phyloP scores from a whole-genome alignment of 1,140 invertebrate species.

The Drosophila arawakana region DNA sequence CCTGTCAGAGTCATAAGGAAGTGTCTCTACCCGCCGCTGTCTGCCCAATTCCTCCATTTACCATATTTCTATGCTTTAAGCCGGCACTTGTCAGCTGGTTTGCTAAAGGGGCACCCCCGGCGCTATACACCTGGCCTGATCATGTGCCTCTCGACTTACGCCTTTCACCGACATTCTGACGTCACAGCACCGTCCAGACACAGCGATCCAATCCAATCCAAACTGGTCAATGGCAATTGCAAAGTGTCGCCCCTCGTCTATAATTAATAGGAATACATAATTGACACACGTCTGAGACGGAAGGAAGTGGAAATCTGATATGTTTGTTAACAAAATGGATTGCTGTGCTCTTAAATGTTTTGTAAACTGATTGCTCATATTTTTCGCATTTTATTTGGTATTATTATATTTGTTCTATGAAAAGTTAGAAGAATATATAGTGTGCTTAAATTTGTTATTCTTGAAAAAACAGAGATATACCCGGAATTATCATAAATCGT shows the following conservation, averaged over 20 bases:
- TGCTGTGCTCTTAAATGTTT: neutral
- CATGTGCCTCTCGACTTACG: constrained; percentile 21
- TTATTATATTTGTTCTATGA: too few species aligned
- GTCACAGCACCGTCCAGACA: constrained; percentile 15
- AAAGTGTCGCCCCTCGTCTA: neutral
- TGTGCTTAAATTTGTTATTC: too few species aligned
- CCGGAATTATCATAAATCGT: neutral
- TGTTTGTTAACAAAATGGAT: neutral
- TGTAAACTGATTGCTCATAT: neutral
- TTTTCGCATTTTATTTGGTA: too few species aligned
- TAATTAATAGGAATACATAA: neutral
- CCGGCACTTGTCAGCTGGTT: neutral
- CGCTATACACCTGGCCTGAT: constrained; percentile 1
- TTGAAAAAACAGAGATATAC: too few species aligned
- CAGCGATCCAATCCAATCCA: constrained; percentile 18
- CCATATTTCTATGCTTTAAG: neutral
- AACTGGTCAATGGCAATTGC: constrained; percentile 34
- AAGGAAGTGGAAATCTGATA: constrained; percentile 7
- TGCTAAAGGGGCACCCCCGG: neutral
- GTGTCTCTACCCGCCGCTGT: neutral
- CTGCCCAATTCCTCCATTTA: neutral
- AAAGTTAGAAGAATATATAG: too few species aligned
- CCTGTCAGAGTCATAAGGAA: constrained; percentile 32
- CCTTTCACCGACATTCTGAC: constrained; percentile 38
- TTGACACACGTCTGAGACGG: neutral